Base-by-base conservation (phyloP, 2,113 vertebrate genomes). In the Pardalotus punctatus region DNA sequence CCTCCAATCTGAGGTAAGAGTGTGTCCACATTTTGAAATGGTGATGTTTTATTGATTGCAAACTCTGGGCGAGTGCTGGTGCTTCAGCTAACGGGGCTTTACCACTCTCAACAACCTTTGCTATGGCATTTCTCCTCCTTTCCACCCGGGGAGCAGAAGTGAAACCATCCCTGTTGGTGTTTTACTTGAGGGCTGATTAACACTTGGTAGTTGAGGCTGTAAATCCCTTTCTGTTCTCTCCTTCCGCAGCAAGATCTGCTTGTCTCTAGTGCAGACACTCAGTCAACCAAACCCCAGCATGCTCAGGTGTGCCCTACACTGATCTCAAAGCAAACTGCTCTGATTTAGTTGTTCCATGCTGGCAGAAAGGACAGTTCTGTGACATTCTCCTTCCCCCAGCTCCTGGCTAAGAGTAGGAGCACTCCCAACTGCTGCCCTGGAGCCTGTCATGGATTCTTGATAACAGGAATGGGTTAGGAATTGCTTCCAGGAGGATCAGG, bases 71-170 rank as follows among this genome's bases (percentile, higher is more conserved):
- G 11, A 67, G 57, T 19, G 62, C 78, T 89, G 74, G 53, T 72
- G 93, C 88, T 95, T 95, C 67, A 88, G 88, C 93, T 92, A 86
- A 88, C 43, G 10, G 67, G 74, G 22, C 82, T 40, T 92, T 54
- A 5, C 50, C 71, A 47, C n/a, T 81, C 82, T 80, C 38, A 56
- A 33, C 31, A 84, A 48, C 91, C 65, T 76, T 16, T 65, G 47
- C 89, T 93, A 0, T 76, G 81, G 67, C 92, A n/a, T 93, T 95
- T n/a, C 60, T 95, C 40, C 38, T 88, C 67, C 72, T 90, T 74
- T 83, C 84, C 93, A 85, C 83, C 71, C n/a, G 3, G 20, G 73
- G 51, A 79, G 61, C 36, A 0, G 50, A 54, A 86, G 1, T 48
- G 43, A 67, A 74, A 74, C 66, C 43, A 4, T 77, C 28, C 4